Base-by-base conservation (phyloP, 1,140 invertebrate species). In the Drosophila ficusphila region DNA sequence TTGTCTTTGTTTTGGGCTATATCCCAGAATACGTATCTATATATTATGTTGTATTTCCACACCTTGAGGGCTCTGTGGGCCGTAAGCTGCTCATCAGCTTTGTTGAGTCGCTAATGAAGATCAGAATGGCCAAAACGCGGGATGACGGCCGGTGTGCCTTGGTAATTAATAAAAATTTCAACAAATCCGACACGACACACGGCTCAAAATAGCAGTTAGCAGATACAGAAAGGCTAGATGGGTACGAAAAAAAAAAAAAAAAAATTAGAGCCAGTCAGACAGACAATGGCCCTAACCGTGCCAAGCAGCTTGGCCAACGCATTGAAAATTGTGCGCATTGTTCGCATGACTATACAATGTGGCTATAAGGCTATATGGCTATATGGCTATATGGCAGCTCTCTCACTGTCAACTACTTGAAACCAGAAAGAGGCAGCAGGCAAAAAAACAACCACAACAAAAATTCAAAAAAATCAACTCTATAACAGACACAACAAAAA, bases 271-370 rank as follows among this genome's bases (percentile, higher is more conserved):
- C 33, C 69, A 46, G 23, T 14, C 69, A 73, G 57, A 73, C 69
- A 73, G 57, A 73, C 69, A 73, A 73, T 73, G 69, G 69, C 19
- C 46, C 31, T 25, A 33, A 54, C 62, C 68, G 42, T 36, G 57
- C 33, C 68, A 72, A 72, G 68, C 69, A 19, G 56, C 56, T 62
- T 62, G 39, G 39, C 36, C 54, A 83, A 77, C 74, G 79, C 79
- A 79, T 74, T 81, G 71, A 76, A 79, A 81, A 79, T 79, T 79
- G 77, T 69, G 65, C 53, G 76, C 77, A 79, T 83, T 85, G 79
- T 83, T 83, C 46, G 39, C 36, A 57, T 53, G 47, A 79, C 71
- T 51, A 51, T 41, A 61, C 34, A 23, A 25, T 29, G 58, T 44
- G 38, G 38, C 18, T 48, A n/a, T n/a, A n/a, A n/a, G n/a, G n/a